A percentile compares a stretch with the other conserved stretches of the same genome.
Evolutionary conservation across 2,113 vertebrate species (phyloP).

Genomic region (Leptodactylus fuscus): DNA sequence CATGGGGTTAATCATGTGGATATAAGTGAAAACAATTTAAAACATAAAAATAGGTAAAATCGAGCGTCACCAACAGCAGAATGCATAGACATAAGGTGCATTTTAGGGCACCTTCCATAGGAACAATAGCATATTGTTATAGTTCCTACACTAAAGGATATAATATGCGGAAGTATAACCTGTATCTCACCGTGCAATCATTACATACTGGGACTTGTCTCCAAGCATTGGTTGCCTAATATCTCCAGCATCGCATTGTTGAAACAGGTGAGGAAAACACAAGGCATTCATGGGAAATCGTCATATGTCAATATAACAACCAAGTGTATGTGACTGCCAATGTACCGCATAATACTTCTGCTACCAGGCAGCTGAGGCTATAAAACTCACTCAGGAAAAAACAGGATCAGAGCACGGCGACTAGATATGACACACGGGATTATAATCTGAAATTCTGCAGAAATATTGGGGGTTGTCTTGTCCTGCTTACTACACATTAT

Average conservation of each 20-base stretch:
- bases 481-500: too few species aligned
- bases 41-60: background rate
- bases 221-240: conserved; percentile 8
- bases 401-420: too few species aligned
- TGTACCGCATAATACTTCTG: background rate
- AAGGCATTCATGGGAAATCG: background rate
- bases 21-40: too few species aligned
- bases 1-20: too few species aligned
- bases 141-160: background rate
- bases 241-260: background rate
- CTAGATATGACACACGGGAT: too few species aligned
- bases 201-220: background rate
- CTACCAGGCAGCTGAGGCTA: background rate
- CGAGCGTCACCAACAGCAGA: too few species aligned
- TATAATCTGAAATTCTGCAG: too few species aligned
- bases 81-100: background rate
- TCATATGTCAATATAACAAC: background rate
- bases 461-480: too few species aligned
- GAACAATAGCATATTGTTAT: conserved; percentile 21
- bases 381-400: too few species aligned
- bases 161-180: background rate
- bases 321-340: background rate
- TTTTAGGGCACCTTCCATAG: background rate
- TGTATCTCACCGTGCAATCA: background rate
- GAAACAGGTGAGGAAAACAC: background rate